phyloP scores from a whole-genome alignment of 2,113 vertebrate genomes.

The Apistogramma diplotaenia region DNA sequence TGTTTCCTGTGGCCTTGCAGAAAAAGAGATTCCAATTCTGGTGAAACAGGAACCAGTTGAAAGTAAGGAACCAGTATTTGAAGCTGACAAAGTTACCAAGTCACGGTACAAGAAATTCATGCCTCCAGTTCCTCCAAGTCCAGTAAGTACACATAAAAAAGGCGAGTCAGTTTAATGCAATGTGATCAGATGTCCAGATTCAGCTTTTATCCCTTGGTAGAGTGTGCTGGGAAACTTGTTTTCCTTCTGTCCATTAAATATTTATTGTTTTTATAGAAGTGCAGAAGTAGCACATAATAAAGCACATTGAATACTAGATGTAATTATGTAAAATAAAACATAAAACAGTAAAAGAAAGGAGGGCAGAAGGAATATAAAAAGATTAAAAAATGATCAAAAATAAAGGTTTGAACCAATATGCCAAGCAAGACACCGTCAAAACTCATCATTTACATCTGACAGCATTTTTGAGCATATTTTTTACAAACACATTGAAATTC shows the following conservation, averaged over 20 bases:
- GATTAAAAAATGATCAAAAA: neutral
- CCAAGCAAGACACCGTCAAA: neutral
- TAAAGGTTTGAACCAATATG: neutral
- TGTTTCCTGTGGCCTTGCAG: constrained; percentile 60
- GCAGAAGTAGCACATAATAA: neutral
- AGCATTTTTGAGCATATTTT: neutral
- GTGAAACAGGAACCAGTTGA: constrained; percentile 82
- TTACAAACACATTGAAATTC: neutral
- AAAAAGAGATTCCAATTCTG: constrained; percentile 79
- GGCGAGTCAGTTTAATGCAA: neutral
- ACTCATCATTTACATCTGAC: neutral
- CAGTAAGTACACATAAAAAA: constrained; percentile 49
- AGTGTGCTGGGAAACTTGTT: neutral
- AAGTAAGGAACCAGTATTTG: constrained; percentile 74
- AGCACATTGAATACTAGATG: neutral
- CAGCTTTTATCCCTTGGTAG: neutral
- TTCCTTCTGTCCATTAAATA: neutral
- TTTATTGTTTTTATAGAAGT: neutral
- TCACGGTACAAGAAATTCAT: constrained; percentile 83
- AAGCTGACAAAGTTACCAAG: constrained; percentile 82
- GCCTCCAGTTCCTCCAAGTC: constrained; percentile 75
- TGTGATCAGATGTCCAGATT: neutral
- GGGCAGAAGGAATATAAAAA: neutral
- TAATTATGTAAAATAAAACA: neutral
- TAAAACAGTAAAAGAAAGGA: neutral